Evolutionary conservation across 2,797 vertebrate genomes (phyloP), one percentile per base, ranked within the genome.

Genomic region (Dromococcyx pavoninus): DNA sequence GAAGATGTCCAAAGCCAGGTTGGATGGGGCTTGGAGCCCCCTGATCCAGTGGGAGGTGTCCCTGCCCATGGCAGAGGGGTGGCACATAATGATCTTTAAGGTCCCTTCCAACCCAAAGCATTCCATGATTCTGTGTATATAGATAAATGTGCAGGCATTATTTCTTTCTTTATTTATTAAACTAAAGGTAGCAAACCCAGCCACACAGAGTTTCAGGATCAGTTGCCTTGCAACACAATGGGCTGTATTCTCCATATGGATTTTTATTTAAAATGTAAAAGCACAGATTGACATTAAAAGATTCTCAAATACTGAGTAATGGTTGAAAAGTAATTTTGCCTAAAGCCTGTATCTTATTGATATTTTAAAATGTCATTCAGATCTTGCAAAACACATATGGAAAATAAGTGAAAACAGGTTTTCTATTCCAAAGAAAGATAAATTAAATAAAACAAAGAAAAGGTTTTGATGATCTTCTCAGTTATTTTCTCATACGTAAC

Each of bases 311-410:
- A 95, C 75, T 3, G 8, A 94, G 88, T 13, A 73, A 81, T 21
- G 86, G 67, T 67, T 91, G 90, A 86, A 96, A 97, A 96, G 94
- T 92, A 90, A 95, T 96, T 95, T 96, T 97, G 92, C 97, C 84
- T 69, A 22, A 78, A 96, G 94, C 73, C 77, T 96, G 88, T 61
- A 94, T 97, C 92, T 96, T 98, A 96, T 75, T 98, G 96, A 94
- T 97, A 97, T 97, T 98, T 97, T 69, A 61, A 98, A 98, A 97
- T 97, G 95, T 90, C 96, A 96, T 84, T 97, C 81, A 88, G 95
- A 95, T 88, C 96, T 96, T 88, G 67, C 58, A 79, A 53, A 97
- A 92, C 56, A 87, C 39, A 35, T 17, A 74, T 56, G 77, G 94
- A 92, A 91, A 91, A 91, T 70, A 57, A 9, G 6, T 15, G 69